Evolutionary conservation across 2,888 invertebrate genomes (phyloP).

Genomic region (Ophion obscuratus): DNA sequence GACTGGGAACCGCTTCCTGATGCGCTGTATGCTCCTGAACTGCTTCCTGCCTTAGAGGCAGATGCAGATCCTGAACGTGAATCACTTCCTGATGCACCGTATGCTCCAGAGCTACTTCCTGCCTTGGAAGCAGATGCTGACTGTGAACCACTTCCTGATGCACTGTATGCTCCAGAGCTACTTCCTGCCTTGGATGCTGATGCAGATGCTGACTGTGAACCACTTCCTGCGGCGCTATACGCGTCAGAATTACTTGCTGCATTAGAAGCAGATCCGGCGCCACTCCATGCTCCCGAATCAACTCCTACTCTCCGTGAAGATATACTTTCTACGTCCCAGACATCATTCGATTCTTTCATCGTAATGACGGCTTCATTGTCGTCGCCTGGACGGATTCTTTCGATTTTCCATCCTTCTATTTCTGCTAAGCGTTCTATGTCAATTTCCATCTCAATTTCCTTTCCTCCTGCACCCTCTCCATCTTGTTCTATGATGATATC

Average conservation of each 20-base stretch:
- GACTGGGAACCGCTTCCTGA: too few species aligned
- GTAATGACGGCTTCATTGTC: constrained; percentile 49
- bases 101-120: not conserved
- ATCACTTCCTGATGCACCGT: too few species aligned
- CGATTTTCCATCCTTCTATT: constrained; percentile 55
- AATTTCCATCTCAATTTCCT: constrained; percentile 48
- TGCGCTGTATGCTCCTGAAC: not conserved
- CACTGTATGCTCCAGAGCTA: not conserved
- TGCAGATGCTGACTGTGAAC: not conserved
- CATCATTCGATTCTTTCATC: constrained; percentile 39
- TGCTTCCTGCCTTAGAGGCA: not conserved
- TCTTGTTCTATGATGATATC: constrained; percentile 44
- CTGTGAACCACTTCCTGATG: not conserved
- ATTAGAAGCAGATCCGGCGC: not conserved
- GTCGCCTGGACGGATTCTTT: not conserved
- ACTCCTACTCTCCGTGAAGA: constrained; percentile 3
- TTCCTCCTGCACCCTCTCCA: not conserved
- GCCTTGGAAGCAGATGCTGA: not conserved
- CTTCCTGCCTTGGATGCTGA: not conserved
- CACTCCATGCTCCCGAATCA: not conserved
- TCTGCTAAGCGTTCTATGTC: constrained; percentile 39
- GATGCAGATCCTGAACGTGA: too few species aligned
- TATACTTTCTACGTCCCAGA: constrained; percentile 48
- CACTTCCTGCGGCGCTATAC: not conserved
- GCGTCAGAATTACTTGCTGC: not conserved